Evolutionary conservation across 2,888 invertebrate genomes (phyloP).

Genomic region (Caenorhabditis wallacei): DNA sequence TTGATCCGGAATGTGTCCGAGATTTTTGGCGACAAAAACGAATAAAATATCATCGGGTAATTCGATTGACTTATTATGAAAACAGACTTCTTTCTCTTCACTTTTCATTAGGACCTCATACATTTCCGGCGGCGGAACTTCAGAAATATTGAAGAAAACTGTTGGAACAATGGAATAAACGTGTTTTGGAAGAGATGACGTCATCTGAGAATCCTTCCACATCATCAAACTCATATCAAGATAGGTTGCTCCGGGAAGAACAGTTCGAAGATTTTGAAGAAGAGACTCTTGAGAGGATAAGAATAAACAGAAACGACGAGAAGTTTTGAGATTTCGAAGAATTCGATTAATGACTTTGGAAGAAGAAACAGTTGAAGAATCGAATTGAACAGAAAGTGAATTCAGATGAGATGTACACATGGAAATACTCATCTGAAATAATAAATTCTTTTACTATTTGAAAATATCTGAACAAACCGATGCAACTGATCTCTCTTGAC

Average conservation of each 20-base stretch:
- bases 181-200: constrained; percentile 44
- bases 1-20: constrained; percentile 55
- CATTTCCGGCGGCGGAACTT: constrained; percentile 65
- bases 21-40: constrained; percentile 57
- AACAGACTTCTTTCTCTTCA: constrained; percentile 65
- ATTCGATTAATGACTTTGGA: constrained; percentile 54
- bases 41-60: constrained; percentile 68
- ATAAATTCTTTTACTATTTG: background rate
- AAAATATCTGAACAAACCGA: constrained; percentile 16
- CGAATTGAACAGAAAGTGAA: constrained; percentile 19
- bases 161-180: constrained; percentile 67
- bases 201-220: constrained; percentile 46
- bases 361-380: constrained; percentile 48
- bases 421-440: constrained; percentile 51
- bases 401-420: constrained; percentile 48
- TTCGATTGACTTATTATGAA: constrained; percentile 53
- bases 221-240: constrained; percentile 55
- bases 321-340: constrained; percentile 33
- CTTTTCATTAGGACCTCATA: constrained; percentile 64
- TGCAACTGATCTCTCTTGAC: constrained; percentile 40
- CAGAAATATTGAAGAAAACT: constrained; percentile 60
- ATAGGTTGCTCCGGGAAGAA: constrained; percentile 58
- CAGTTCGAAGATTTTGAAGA: constrained; percentile 35
- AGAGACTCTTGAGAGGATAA: constrained; percentile 34
- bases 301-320: constrained; percentile 62